phyloP scores from a whole-genome alignment of 2,113 vertebrate species.

The Caloenas nicobarica region DNA sequence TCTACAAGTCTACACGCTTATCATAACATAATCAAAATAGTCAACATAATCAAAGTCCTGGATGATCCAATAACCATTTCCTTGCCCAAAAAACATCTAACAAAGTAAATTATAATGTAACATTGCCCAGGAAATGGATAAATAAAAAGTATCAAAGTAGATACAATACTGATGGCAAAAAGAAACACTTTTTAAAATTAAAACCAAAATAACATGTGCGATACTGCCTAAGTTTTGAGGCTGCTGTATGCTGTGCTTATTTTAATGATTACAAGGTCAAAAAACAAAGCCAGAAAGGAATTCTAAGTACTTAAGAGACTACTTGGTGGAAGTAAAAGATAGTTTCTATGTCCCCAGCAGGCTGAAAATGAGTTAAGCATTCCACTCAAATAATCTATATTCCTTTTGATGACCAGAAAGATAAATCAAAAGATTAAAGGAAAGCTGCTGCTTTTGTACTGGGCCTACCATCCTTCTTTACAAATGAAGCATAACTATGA shows the following conservation, averaged over 20 bases:
- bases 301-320: not conserved
- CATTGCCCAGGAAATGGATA: not conserved
- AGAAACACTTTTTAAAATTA: not conserved
- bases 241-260: not conserved
- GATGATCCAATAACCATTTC: not conserved
- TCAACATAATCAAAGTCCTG: not conserved
- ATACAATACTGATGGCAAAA: not conserved
- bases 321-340: not conserved
- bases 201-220: not conserved
- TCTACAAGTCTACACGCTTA: not conserved
- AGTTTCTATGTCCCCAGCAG: not conserved
- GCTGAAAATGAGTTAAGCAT: not conserved
- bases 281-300: not conserved
- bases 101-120: not conserved
- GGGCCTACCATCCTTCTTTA: not conserved
- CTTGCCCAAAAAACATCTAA: not conserved
- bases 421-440: not conserved
- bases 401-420: not conserved
- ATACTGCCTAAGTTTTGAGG: not conserved
- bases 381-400: not conserved
- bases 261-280: not conserved
- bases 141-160: not conserved
- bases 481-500: not conserved
- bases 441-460: not conserved
- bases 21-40: too few species aligned